Percentiles rank a stretch among this genome's conserved stretches.
phyloP scores from a whole-genome alignment of 23 tunicate genomes.

The Corella eumyota region DNA sequence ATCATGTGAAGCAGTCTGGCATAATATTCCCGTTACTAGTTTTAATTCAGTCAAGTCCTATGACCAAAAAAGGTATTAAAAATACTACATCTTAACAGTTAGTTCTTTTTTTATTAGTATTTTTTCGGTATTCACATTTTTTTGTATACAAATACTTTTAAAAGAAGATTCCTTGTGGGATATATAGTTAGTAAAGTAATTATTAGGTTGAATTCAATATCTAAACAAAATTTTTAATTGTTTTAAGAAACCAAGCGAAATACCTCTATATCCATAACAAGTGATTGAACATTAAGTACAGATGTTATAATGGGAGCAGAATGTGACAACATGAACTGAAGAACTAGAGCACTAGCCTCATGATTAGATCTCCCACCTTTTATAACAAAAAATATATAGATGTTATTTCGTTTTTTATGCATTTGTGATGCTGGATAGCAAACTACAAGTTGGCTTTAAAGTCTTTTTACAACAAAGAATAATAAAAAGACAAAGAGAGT shows the following conservation, averaged over 20 bases:
- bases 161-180: too few species aligned
- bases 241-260: background rate
- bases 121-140: too few species aligned
- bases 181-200: too few species aligned
- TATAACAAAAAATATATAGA: too few species aligned
- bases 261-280: slow-evolving; percentile 13
- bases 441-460: too few species aligned
- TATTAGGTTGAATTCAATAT: too few species aligned
- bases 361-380: slow-evolving; percentile 61
- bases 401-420: background rate
- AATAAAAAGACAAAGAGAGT: too few species aligned
- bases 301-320: slow-evolving; percentile 31
- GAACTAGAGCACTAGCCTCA: slow-evolving; percentile 46
- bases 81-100: too few species aligned
- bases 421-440: too few species aligned
- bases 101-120: too few species aligned
- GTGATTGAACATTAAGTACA: slow-evolving; percentile 15
- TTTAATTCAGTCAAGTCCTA: slow-evolving; percentile 61
- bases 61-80: background rate
- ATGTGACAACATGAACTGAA: slow-evolving; percentile 72
- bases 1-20: slow-evolving; percentile 75
- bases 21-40: slow-evolving; percentile 56
- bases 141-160: too few species aligned
- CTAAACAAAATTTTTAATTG: background rate
- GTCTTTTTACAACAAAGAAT: background rate